Evolutionary conservation across 2,888 invertebrate genomes (phyloP).

Genomic region (Diaprepes abbreviatus): DNA sequence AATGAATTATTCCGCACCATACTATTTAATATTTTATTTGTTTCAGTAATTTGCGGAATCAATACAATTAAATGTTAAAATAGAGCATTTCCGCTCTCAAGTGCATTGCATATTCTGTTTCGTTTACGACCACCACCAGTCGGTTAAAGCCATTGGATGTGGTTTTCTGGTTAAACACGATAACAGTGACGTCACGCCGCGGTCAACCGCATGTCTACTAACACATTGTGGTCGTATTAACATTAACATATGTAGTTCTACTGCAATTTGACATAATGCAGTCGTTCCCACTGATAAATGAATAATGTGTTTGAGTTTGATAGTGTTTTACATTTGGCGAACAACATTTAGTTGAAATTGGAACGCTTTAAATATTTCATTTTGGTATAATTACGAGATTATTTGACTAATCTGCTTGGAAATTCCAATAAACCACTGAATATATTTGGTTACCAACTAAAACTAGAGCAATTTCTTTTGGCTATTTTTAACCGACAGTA

Average conservation of each 20-base stretch:
- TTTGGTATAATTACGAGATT: not conserved
- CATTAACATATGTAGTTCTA: conserved; percentile 63
- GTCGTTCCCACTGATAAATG: conserved; percentile 52
- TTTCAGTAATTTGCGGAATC: conserved; percentile 23
- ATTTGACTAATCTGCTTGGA: not conserved
- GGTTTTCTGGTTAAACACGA: conserved; percentile 59
- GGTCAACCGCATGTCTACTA: conserved; percentile 58
- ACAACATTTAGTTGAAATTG: conserved; percentile 5
- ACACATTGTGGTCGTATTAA: conserved; percentile 61
- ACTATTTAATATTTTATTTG: conserved; percentile 8
- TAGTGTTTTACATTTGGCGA: conserved; percentile 24
- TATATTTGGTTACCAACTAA: too few species aligned
- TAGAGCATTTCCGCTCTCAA: conserved; percentile 42
- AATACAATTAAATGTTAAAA: conserved; percentile 24
- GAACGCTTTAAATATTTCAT: conserved; percentile 2
- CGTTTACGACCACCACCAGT: conserved; percentile 53
- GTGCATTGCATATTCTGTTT: conserved; percentile 52
- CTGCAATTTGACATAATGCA: conserved; percentile 60
- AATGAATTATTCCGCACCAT: conserved; percentile 3
- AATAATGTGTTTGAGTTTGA: conserved; percentile 42
- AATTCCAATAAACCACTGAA: not conserved
- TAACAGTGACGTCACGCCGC: conserved; percentile 61
- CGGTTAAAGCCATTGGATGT: conserved; percentile 55
- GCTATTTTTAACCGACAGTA: too few species aligned
- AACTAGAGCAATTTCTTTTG: too few species aligned